Conservation (phyloP, 2,113 vertebrate species). For the Pygathrix nemaeus region DNA sequence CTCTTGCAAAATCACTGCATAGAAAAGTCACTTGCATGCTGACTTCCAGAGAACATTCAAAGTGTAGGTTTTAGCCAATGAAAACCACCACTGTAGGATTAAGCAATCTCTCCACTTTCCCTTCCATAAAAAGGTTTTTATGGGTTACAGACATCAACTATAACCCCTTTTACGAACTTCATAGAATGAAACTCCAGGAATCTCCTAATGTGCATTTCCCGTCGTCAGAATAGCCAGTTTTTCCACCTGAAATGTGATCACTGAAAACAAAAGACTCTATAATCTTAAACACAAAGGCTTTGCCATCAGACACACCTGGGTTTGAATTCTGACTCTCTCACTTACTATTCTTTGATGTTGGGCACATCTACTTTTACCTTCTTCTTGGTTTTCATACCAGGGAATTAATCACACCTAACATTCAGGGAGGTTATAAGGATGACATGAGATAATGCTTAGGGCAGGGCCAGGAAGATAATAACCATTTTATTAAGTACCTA, state of each 20-base stretch:
- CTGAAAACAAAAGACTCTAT: neutral
- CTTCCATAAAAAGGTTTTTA: neutral
- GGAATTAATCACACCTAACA: neutral
- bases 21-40: neutral
- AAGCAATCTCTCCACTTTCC: neutral
- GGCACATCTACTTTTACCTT: neutral
- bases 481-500: neutral
- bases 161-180: neutral
- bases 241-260: neutral
- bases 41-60: neutral
- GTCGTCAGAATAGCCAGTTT: neutral
- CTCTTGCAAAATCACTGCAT: neutral
- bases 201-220: neutral
- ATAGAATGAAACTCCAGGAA: neutral
- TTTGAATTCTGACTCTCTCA: constrained; percentile 24
- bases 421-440: neutral
- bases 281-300: constrained; percentile 22
- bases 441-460: neutral
- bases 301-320: neutral
- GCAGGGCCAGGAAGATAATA: neutral
- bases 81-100: neutral
- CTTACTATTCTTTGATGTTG: neutral
- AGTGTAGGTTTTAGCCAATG: neutral
- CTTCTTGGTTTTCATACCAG: neutral
- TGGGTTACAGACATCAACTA: neutral